Evolutionary conservation across 1,140 invertebrate genomes (phyloP), one percentile per base, ranked within the genome.

Genomic region (Pachypsylla venusta): DNA sequence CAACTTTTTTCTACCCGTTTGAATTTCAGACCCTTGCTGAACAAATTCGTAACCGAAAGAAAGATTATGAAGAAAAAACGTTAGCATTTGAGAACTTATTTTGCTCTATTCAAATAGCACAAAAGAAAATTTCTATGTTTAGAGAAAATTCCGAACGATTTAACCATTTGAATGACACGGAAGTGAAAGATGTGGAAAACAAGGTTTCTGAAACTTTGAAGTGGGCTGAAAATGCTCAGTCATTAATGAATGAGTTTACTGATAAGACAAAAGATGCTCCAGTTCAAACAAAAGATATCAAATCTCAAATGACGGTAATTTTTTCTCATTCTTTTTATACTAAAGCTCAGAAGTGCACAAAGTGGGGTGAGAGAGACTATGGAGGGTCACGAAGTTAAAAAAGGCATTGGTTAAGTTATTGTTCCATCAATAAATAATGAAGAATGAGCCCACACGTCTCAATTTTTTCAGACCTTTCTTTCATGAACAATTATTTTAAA

Each of bases 21-120:
- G 25, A 35, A 10, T 70, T 83, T 60, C 74, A 81, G 73, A 75
- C 74, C 58, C 76, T 82, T 72, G 90, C 90, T 25, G 87, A 93
- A 66, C 89, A 90, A 7, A 87, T 96, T 28, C 85, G 88, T 66
- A 77, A 81, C 55, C 77, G 90, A 26, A 81, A 80, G 64, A 70
- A 79, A 13, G 93, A 97, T 69, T 85, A 76, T 62, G 83, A 91
- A 67, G 76, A 83, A 1, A 78, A 89, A 64, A 84, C 84, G 1
- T 68, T 70, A 0, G 85, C 81, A 0, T 74, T 93, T 40, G 85
- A 93, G 61, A 84, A 89, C 63, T 79, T 93, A 20, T 79, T 81
- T 56, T 73, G 75, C 39, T 73, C 80, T 26, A 75, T 96, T 22
- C 83, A 87, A 65, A 67, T 84, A 40, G 79, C 83, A 1, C 81